Conservation (phyloP, 2,888 invertebrate genomes). For the Conomelus anceps region DNA sequence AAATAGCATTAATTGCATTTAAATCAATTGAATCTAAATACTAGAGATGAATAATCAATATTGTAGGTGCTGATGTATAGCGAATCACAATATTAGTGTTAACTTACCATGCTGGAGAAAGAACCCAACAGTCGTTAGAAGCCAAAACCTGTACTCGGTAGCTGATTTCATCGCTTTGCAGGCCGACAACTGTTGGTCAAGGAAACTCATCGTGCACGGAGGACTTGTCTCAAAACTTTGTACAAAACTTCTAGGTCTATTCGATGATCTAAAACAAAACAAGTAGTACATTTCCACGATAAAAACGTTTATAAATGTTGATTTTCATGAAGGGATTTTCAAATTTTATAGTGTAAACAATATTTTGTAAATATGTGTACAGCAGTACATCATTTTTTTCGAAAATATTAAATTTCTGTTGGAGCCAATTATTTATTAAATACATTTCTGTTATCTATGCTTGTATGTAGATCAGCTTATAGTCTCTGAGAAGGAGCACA, state of each 20-base stretch:
- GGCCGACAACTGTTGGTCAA: conserved; percentile 68
- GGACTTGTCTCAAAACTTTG: conserved; percentile 12
- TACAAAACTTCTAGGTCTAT: neutral
- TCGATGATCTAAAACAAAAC: neutral
- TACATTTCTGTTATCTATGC: too few relatives aligned
- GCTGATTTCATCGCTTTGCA: conserved; percentile 62
- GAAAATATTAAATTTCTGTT: too few relatives aligned
- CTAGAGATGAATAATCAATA: neutral
- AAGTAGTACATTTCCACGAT: neutral
- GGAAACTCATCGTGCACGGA: conserved; percentile 38
- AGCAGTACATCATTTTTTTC: too few relatives aligned
- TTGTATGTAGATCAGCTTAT: too few relatives aligned
- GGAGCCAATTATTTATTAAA: too few relatives aligned
- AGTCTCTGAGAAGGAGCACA: too few relatives aligned
- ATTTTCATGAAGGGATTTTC: too few relatives aligned
- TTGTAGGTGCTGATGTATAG: neutral
- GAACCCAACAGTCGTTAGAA: conserved; percentile 52
- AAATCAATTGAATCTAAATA: too few relatives aligned
- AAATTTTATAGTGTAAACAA: too few relatives aligned
- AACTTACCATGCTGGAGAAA: conserved; percentile 57
- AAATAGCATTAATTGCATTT: too few relatives aligned
- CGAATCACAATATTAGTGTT: neutral
- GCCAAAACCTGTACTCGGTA: conserved; percentile 71
- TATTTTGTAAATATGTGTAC: too few relatives aligned
- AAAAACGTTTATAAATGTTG: neutral